Conservation (phyloP, 2,113 vertebrate genomes). For the Bostrychus sinensis region DNA sequence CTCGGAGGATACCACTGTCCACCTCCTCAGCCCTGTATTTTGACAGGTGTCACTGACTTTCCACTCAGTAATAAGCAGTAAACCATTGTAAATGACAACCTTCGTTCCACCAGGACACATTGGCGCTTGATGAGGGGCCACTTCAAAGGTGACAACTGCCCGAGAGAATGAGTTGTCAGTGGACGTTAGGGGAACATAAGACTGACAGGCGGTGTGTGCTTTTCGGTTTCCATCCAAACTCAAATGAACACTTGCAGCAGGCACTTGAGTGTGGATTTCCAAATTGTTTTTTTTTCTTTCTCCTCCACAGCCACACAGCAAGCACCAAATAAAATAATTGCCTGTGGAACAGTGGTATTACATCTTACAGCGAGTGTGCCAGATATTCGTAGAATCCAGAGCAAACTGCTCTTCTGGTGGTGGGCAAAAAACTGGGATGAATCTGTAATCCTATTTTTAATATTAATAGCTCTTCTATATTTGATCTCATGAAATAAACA, state of each 20-base stretch:
- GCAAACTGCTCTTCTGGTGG: neutral
- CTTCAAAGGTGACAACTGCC: constrained; percentile 64
- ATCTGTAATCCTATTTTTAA: constrained; percentile 29
- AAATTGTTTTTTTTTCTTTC: constrained; percentile 32
- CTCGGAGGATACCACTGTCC: constrained; percentile 52
- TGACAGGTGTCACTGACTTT: constrained; percentile 67
- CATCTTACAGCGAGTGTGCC: constrained; percentile 17
- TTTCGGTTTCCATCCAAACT: constrained; percentile 30
- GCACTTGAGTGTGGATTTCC: constrained; percentile 36
- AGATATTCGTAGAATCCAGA: constrained; percentile 18
- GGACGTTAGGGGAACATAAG: constrained; percentile 44
- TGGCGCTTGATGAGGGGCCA: constrained; percentile 57
- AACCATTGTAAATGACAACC: constrained; percentile 63
- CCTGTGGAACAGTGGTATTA: constrained; percentile 19
- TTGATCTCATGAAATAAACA: constrained; percentile 42
- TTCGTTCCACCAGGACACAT: constrained; percentile 59
- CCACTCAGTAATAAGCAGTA: constrained; percentile 58
- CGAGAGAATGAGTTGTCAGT: constrained; percentile 55
- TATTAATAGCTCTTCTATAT: constrained; percentile 27
- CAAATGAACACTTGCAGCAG: constrained; percentile 54
- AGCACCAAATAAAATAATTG: constrained; percentile 41
- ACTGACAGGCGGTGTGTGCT: constrained; percentile 51
- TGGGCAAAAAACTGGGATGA: constrained; percentile 25
- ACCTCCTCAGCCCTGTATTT: constrained; percentile 55
- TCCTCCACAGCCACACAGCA: constrained; percentile 14